Conservation (phyloP, 2,797 vertebrate genomes). For the Taenioides sp. region DNA sequence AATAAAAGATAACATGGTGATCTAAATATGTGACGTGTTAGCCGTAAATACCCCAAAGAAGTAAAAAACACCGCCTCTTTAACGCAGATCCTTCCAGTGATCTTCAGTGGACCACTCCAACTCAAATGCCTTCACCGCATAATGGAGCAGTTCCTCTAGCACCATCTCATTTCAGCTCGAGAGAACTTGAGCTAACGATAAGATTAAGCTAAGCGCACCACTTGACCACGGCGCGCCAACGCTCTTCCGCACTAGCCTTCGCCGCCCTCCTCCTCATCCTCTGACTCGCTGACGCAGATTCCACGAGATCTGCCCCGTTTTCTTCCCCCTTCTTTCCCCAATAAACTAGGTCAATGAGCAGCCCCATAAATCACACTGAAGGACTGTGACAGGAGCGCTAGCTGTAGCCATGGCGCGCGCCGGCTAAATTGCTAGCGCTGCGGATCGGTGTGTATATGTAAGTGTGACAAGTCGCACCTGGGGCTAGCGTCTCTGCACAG, state of each 20-base stretch:
- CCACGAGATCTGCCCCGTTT: constrained; percentile 59
- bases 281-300: constrained; percentile 41
- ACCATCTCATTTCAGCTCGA: background rate
- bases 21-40: too few species aligned
- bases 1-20: too few species aligned
- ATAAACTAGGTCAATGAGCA: constrained; percentile 82
- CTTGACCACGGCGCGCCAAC: background rate
- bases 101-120: too few species aligned
- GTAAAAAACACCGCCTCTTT: too few species aligned
- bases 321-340: constrained; percentile 52
- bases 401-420: constrained; percentile 54
- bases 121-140: background rate
- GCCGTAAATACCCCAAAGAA: too few species aligned
- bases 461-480: constrained; percentile 76
- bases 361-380: constrained; percentile 82
- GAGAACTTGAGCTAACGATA: background rate
- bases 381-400: constrained; percentile 70
- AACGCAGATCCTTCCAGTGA: too few species aligned
- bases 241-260: constrained; percentile 16
- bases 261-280: constrained; percentile 18
- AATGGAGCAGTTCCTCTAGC: background rate
- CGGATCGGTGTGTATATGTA: constrained; percentile 64
- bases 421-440: constrained; percentile 75
- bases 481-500: constrained; percentile 56
- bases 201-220: background rate